Evolutionary conservation across 2,888 invertebrate species (phyloP).

Genomic region (Tholera decimalis): DNA sequence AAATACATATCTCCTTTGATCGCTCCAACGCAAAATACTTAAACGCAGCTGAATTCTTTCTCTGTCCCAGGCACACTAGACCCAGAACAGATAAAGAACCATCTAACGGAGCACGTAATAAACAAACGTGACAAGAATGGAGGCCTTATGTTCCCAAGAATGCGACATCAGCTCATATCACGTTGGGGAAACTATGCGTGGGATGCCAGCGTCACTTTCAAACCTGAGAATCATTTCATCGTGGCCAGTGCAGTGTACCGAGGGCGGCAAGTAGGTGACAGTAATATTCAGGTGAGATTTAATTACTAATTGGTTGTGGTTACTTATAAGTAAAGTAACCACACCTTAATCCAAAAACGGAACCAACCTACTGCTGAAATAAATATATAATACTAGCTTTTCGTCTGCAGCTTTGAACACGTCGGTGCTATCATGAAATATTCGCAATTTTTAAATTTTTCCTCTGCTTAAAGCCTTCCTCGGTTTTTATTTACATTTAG

Average conservation of each 20-base stretch:
- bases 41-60: background rate
- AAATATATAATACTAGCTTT: no score
- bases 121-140: constrained; percentile 91
- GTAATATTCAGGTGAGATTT: constrained; percentile 92
- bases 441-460: no score
- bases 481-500: no score
- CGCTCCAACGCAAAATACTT: background rate
- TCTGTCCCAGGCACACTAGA: constrained; percentile 83
- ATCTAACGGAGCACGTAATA: constrained; percentile 87
- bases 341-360: no score
- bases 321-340: no score
- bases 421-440: no score
- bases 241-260: constrained; percentile 92
- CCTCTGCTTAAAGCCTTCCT: no score
- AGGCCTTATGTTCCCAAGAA: constrained; percentile 92
- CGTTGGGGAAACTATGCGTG: constrained; percentile 96
- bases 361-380: no score
- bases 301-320: background rate
- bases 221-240: constrained; percentile 93
- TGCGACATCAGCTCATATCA: constrained; percentile 93
- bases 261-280: constrained; percentile 93
- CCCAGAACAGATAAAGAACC: constrained; percentile 89
- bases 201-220: constrained; percentile 91
- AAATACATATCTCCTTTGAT: background rate
- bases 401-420: no score